Evolutionary conservation across 2,888 invertebrate genomes (phyloP).

Genomic region (Eremobia ochroleuca): DNA sequence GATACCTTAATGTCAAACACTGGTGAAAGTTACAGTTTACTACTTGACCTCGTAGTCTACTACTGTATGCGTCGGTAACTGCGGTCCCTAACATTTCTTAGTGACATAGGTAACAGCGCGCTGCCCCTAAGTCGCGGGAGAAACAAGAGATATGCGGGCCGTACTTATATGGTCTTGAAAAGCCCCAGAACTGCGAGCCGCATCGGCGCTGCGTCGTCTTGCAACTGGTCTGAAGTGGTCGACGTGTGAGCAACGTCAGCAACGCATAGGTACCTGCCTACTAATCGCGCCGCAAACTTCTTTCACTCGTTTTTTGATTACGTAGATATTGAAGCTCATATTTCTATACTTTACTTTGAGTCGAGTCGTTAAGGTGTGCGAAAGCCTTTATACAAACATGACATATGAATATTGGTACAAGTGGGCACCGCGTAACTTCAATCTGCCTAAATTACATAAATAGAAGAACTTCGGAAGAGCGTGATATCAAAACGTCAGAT

Average conservation of each 20-base stretch:
- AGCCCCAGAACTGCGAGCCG: too few species aligned
- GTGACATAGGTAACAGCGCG: neutral
- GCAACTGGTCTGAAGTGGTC: neutral
- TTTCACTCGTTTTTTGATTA: neutral
- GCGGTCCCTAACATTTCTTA: too few species aligned
- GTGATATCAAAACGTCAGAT: neutral
- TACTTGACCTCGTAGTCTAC: neutral
- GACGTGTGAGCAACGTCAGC: neutral
- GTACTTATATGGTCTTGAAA: slow-evolving; percentile 2
- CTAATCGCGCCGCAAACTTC: neutral
- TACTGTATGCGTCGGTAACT: neutral
- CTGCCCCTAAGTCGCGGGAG: neutral
- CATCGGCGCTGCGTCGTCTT: neutral
- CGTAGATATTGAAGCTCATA: neutral
- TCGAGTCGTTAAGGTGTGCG: neutral
- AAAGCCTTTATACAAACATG: slow-evolving; percentile 4
- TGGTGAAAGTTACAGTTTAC: neutral
- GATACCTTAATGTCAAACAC: neutral
- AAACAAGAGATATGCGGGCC: neutral
- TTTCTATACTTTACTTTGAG: neutral
- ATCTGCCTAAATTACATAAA: neutral
- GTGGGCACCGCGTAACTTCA: neutral
- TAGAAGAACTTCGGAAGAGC: neutral
- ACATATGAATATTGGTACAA: neutral
- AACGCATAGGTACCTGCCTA: neutral